Evolutionary conservation across 1,140 invertebrate genomes (phyloP), one percentile per base, ranked within the genome.

Genomic region (Teleopsis dalmanni): DNA sequence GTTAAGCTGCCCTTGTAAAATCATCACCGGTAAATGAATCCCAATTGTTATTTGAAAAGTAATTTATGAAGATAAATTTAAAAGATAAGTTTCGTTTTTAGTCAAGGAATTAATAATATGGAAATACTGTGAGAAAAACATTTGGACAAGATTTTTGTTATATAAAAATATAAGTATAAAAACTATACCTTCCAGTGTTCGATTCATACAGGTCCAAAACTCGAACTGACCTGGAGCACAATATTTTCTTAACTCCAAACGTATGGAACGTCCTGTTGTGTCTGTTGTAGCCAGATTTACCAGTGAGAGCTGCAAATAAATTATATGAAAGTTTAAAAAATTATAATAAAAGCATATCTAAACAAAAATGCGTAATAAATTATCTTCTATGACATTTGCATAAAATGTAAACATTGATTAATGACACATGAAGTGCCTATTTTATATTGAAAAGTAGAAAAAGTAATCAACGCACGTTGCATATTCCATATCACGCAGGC

Each of bases 151-250:
- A 29, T 8, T 29, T 8, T 7, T 8, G 7, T 9, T 44, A 44
- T 26, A 18, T 6, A 25, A 25, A 40, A 21, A 40, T 16, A 35
- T 11, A 42, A 5, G 42, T 23, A 36, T 11, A 29, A 26, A 37
- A 7, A 8, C 59, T 73, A 73, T 63, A 82, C 80, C 80, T 71
- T 78, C 74, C 50, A 81, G 74, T 29, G 79, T 81, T 35, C 73
- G 73, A 62, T 82, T 82, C 57, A 82, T 75, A 52, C 81, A 82
- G 50, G 73, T 75, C 81, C 81, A 82, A 62, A 82, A 82, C 33
- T 79, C 76, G 51, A 72, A 42, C 49, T 65, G 64, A 43, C 62
- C 59, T 19, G 57, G 35, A 44, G 62, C 57, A 52, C 66, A 70
- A 48, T 55, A 64, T 27, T 61, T 65, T 37, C 58, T 52, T 33